Evolutionary conservation across 2,888 invertebrate species (phyloP).

Genomic region (Drosophila kanekoi): DNA sequence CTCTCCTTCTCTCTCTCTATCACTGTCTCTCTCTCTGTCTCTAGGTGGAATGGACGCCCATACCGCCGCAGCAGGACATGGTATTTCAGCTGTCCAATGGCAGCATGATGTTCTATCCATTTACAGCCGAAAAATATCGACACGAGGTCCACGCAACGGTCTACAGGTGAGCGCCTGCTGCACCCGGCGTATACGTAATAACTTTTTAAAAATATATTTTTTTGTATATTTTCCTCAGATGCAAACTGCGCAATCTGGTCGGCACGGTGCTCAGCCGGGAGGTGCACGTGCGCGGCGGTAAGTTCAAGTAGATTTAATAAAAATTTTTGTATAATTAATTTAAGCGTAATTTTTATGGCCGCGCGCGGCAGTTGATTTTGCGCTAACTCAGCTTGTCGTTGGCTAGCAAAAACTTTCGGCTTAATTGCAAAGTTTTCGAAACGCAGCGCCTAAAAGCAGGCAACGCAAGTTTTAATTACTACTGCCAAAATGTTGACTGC

Average conservation of each 20-base stretch:
- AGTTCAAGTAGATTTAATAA: constrained; percentile 79
- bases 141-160: constrained; percentile 94
- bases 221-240: constrained; percentile 73
- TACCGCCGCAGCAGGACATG: constrained; percentile 89
- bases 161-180: constrained; percentile 87
- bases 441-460: constrained; percentile 68
- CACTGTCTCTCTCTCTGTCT: too few species aligned
- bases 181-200: constrained; percentile 37
- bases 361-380: constrained; percentile 63
- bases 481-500: constrained; percentile 66
- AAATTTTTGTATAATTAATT: constrained; percentile 56
- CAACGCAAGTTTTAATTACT: constrained; percentile 75
- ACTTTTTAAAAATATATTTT: constrained; percentile 4
- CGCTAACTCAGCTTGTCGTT: constrained; percentile 56
- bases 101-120: constrained; percentile 94
- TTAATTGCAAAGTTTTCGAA: constrained; percentile 73
- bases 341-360: constrained; percentile 55
- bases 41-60: constrained; percentile 92
- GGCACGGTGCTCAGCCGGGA: constrained; percentile 93
- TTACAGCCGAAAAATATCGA: constrained; percentile 92
- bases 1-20: too few species aligned
- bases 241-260: constrained; percentile 89
- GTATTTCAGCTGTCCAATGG: constrained; percentile 92
- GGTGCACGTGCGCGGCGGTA: constrained; percentile 95
- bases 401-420: constrained; percentile 50